These are phyloP conservation scores for Hippoglossus hippoglossus DNA, from an alignment of 2,797 vertebrate species.

Conservation along the genomic window DNA sequence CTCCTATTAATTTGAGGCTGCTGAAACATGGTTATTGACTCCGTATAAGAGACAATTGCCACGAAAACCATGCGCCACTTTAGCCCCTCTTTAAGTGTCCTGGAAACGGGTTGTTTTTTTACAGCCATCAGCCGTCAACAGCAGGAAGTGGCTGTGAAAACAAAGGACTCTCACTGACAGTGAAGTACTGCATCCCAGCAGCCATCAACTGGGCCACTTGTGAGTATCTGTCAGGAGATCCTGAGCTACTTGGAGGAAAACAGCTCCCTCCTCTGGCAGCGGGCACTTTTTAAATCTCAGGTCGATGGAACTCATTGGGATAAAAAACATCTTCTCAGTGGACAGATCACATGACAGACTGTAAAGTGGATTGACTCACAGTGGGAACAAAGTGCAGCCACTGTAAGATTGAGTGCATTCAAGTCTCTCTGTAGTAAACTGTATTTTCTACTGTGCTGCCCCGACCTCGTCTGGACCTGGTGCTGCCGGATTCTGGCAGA, in stretches of 20 bases:
- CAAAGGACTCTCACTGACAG: background rate
- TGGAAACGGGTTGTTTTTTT: background rate
- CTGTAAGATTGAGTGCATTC: too few species aligned
- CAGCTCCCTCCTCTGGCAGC: constrained; percentile 49
- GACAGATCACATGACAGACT: background rate
- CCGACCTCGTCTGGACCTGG: background rate
- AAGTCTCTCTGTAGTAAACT: too few species aligned
- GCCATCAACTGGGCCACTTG: background rate
- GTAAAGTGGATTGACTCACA: constrained; percentile 1
- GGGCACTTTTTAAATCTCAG: background rate
- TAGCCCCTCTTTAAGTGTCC: too few species aligned
- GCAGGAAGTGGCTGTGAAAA: background rate
- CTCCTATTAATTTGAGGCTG: too few species aligned
- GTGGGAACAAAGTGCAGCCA: too few species aligned
- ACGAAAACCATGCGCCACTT: too few species aligned
- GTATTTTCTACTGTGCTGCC: background rate
- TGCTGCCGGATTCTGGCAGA: too few species aligned
- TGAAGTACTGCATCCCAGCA: background rate
- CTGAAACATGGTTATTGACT: too few species aligned
- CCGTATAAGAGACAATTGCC: too few species aligned
- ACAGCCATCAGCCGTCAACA: background rate
- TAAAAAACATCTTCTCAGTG: background rate
- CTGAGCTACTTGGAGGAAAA: constrained; percentile 10
- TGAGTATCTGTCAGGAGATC: background rate
- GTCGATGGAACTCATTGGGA: background rate